These are phyloP conservation scores for Ericerus pela DNA, from an alignment of 1,140 invertebrate genomes.

Conservation along the genomic window DNA sequence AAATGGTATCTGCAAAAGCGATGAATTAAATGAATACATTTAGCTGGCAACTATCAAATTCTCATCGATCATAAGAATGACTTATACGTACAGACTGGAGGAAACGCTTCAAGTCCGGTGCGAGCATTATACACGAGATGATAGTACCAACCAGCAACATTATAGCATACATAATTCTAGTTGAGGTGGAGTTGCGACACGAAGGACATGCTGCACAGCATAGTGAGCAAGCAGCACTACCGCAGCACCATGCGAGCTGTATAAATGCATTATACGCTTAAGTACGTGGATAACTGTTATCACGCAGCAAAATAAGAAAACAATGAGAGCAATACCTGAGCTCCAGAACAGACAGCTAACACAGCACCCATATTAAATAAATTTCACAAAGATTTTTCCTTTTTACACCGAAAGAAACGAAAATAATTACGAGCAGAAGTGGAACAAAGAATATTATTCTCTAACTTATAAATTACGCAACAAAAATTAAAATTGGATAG, in stretches of 20 bases:
- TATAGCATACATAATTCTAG: constrained; percentile 89
- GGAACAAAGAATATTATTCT: too few species aligned
- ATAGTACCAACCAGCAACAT: constrained; percentile 83
- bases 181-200: constrained; percentile 91
- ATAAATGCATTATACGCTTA: too few species aligned
- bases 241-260: constrained; percentile 93
- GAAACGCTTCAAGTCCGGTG: constrained; percentile 69
- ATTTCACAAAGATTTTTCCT: too few species aligned
- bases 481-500: too few species aligned
- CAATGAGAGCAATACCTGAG: constrained; percentile 29
- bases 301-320: too few species aligned
- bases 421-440: too few species aligned
- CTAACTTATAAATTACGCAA: too few species aligned
- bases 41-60: too few species aligned
- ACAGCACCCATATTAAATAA: constrained; percentile 20
- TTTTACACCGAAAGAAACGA: too few species aligned
- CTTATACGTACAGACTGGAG: constrained; percentile 53
- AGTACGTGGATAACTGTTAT: too few species aligned
- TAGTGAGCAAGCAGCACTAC: constrained; percentile 86
- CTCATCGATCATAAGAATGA: too few species aligned
- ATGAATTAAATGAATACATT: too few species aligned
- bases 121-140: constrained; percentile 76
- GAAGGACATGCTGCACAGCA: constrained; percentile 93
- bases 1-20: constrained; percentile 57
- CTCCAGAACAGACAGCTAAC: constrained; percentile 24